Percentiles rank a stretch among this genome's conserved stretches.
These are phyloP conservation scores for Chelmon rostratus DNA, from an alignment of 2,797 vertebrate species.

Conservation along the genomic window DNA sequence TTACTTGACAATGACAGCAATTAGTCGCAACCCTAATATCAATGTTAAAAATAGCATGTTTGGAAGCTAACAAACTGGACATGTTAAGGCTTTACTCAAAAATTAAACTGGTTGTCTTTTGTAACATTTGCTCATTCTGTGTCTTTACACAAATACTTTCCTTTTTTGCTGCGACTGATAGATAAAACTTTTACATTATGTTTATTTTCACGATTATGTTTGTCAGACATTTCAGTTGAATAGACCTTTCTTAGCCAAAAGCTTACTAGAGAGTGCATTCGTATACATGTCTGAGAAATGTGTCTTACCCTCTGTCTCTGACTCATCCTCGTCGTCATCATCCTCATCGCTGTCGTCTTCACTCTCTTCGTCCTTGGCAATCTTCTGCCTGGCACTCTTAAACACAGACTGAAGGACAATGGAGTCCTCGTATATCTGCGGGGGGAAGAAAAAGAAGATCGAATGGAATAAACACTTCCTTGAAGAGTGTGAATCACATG, in stretches of 20 bases:
- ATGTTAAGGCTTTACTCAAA: too few relatives aligned
- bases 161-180: too few relatives aligned
- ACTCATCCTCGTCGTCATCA: constrained; percentile 91
- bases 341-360: constrained; percentile 97
- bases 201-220: not conserved
- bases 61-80: too few relatives aligned
- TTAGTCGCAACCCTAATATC: too few relatives aligned
- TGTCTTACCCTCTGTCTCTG: constrained; percentile 92
- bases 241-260: too few relatives aligned
- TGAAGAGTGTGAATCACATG: not conserved
- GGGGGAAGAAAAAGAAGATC: not conserved
- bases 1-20: too few relatives aligned
- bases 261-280: not conserved
- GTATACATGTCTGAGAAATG: not conserved
- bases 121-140: too few relatives aligned
- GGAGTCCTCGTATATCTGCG: constrained; percentile 97
- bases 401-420: constrained; percentile 99
- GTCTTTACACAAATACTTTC: too few relatives aligned
- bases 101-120: too few relatives aligned
- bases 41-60: too few relatives aligned
- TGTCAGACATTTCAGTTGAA: too few relatives aligned
- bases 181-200: not conserved
- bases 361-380: constrained; percentile 97
- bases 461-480: not conserved
- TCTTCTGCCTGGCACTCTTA: constrained; percentile 97